These are phyloP conservation scores for Drosophila algonquin DNA, from an alignment of 2,888 invertebrate species.

Conservation along the genomic window DNA sequence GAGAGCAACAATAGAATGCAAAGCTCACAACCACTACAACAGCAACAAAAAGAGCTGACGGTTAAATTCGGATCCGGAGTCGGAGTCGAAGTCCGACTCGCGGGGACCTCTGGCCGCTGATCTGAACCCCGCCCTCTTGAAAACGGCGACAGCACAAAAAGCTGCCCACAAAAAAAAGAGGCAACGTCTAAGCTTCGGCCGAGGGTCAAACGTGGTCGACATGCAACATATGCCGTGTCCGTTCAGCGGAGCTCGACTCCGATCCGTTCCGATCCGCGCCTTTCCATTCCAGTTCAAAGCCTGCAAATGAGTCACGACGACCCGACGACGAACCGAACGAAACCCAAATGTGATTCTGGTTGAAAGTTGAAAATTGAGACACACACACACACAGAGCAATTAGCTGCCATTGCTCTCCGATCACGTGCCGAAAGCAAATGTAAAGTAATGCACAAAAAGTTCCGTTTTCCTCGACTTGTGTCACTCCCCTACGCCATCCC, in stretches of 20 bases:
- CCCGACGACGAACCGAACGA: constrained; percentile 21
- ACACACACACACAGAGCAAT: constrained; percentile 51
- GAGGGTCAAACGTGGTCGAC: constrained; percentile 28
- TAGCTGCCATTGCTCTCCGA: constrained; percentile 51
- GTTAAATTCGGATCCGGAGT: constrained; percentile 40
- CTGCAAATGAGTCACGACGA: constrained; percentile 50
- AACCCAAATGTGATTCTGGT: constrained; percentile 33
- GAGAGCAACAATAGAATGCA: constrained; percentile 35
- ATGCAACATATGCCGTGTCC: constrained; percentile 42
- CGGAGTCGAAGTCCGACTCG: constrained; percentile 7
- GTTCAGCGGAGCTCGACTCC: constrained; percentile 13
- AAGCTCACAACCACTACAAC: constrained; percentile 23
- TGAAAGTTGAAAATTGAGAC: constrained; percentile 68
- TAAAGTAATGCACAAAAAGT: constrained; percentile 27
- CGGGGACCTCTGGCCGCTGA: constrained; percentile 21
- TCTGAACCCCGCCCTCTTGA: constrained; percentile 27
- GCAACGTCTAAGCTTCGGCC: constrained; percentile 25
- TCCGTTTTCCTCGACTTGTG: constrained; percentile 5
- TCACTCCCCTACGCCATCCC: background rate
- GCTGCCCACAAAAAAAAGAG: constrained; percentile 3
- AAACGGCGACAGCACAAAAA: constrained; percentile 9
- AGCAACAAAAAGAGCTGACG: constrained; percentile 33
- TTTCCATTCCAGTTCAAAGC: constrained; percentile 6
- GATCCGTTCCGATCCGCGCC: constrained; percentile 17
- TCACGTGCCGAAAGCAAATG: constrained; percentile 41